Evolutionary conservation across 2,113 vertebrate genomes (phyloP).

Genomic region (Hassar affinis): DNA sequence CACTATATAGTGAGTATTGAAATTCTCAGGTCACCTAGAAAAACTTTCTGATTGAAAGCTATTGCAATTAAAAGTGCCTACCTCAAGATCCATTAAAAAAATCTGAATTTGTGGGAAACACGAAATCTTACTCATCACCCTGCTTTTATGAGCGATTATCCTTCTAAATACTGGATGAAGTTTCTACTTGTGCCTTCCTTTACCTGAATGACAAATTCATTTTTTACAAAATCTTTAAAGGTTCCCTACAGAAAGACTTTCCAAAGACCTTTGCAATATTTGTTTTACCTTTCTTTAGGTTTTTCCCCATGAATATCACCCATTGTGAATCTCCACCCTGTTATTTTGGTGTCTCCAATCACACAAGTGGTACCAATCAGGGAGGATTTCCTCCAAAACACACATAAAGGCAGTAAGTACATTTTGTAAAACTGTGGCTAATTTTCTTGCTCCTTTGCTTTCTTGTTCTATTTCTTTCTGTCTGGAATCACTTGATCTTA

Average conservation of each 20-base stretch:
- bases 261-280: too few relatives aligned
- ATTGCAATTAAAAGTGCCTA: too few relatives aligned
- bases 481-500: too few relatives aligned
- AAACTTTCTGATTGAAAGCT: not conserved
- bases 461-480: too few relatives aligned
- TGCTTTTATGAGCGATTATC: not conserved
- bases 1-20: too few relatives aligned
- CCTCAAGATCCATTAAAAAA: too few relatives aligned
- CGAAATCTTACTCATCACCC: not conserved
- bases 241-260: not conserved
- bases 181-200: not conserved
- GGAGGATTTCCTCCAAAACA: not conserved
- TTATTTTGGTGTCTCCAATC: not conserved
- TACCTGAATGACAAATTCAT: not conserved
- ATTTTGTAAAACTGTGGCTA: not conserved
- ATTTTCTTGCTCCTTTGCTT: too few relatives aligned
- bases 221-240: not conserved
- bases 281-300: not conserved
- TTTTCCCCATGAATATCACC: too few relatives aligned
- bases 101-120: not conserved
- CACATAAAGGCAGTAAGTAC: not conserved
- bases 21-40: too few relatives aligned
- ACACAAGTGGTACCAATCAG: not conserved
- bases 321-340: not conserved
- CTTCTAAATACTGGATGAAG: not conserved